Evolutionary conservation across 23 tunicate genomes (phyloP), one percentile per base, ranked within the genome.

Genomic region (Ascidia mentula): DNA sequence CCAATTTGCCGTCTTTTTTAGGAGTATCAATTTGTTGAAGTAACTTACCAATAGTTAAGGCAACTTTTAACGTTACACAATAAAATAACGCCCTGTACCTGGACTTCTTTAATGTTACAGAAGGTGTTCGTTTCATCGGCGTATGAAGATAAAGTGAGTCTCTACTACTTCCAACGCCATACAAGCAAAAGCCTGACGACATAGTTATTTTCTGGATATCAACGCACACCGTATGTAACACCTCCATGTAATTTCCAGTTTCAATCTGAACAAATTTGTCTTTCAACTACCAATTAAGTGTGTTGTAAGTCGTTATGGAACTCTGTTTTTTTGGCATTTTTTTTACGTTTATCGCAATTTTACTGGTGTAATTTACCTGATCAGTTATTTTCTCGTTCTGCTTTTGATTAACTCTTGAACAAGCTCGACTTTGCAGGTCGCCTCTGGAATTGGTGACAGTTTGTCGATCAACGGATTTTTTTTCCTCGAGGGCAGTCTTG

Each of bases 141-240:
- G 76, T 84, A 40, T 90, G 81, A 40, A 90, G 59, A 32, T 79
- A 76, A 34, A 90, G 69, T 30, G 69, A 61, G 18, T 90, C 88
- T 18, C 89, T 85, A 30, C 69, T 32, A 26, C 96, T 89, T 46
- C 84, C 84, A n/a, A 74, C 72, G 0, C 71, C 86, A 82, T 90
- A 90, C 34, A 90, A 80, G 45, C 75, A 76, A 34, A 90, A 90
- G 42, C 96, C 96, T 6, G 81, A 40, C 0, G 96, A 90, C 53
- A 86, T 35, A 12, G 96, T 90, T 59, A 77, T 34, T 2, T 75
- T 72, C 1, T 59, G 69, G 38, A 90, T 83, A 5, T 76, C 73
- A 2, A 72, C 40, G 36, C 86, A 73, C 13, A 85, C 34, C 26
- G 33, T 33, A 69, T 60, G 85, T 34, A 90, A 61, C 0, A 86